These are phyloP conservation scores for Tanytarsus gracilentus DNA, from an alignment of 2,888 invertebrate genomes.

Conservation along the genomic window DNA sequence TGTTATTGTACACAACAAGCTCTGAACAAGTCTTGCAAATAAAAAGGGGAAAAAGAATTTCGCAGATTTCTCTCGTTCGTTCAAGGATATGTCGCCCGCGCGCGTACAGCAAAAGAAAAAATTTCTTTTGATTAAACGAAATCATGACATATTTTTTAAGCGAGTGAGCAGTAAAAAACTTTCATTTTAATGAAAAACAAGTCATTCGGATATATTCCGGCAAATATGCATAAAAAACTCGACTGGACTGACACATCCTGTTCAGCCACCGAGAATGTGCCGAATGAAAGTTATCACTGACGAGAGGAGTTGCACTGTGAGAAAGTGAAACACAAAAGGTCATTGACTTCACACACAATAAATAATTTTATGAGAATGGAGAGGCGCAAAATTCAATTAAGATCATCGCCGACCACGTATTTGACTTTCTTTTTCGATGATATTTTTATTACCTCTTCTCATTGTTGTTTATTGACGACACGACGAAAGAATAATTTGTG, in stretches of 20 bases:
- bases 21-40: no score
- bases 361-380: neutral
- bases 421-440: slow-evolving; percentile 28
- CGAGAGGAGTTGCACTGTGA: neutral
- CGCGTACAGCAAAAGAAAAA: no score
- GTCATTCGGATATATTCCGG: neutral
- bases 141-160: slow-evolving; percentile 8
- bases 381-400: slow-evolving; percentile 2
- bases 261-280: neutral
- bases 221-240: neutral
- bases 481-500: no score
- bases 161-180: no score
- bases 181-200: slow-evolving; percentile 9
- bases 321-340: slow-evolving; percentile 12
- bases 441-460: neutral
- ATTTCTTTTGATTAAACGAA: slow-evolving; percentile 1
- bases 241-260: neutral
- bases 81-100: no score
- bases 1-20: no score
- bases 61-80: no score
- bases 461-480: neutral
- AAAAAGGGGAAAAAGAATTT: no score
- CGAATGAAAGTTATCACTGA: slow-evolving; percentile 4
- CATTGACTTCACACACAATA: neutral
- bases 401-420: neutral